Conservation (phyloP, 2,797 vertebrate genomes). For the Tapirus indicus region DNA sequence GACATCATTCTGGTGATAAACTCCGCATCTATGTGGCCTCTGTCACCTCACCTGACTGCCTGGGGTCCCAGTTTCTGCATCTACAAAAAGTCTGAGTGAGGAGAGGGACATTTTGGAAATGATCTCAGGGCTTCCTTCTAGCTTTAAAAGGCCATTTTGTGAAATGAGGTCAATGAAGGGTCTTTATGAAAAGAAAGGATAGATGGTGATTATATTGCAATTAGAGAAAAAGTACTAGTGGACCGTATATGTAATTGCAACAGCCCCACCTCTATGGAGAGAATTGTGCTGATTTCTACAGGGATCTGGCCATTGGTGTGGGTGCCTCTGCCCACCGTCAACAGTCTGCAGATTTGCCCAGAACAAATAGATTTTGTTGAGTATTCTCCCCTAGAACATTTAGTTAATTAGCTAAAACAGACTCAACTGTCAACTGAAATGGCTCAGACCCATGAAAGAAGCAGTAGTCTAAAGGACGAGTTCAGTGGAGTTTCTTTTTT, state of each 20-base stretch:
- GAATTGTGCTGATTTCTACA: not conserved
- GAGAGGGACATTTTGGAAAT: not conserved
- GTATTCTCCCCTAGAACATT: not conserved
- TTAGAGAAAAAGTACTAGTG: not conserved
- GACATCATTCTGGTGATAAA: accelerated
- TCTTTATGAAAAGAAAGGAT: not conserved
- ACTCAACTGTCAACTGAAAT: not conserved
- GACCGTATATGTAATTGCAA: accelerated
- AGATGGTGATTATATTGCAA: not conserved
- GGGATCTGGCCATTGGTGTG: not conserved
- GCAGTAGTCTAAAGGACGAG: not conserved
- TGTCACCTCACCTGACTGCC: no score
- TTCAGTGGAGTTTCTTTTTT: not conserved
- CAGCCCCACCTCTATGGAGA: not conserved
- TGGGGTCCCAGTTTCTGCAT: not conserved
- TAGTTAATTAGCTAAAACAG: not conserved
- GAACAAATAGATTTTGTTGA: not conserved
- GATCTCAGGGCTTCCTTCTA: not conserved
- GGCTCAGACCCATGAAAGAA: not conserved
- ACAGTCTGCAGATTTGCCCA: not conserved
- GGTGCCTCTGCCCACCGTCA: not conserved
- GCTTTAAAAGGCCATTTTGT: not conserved
- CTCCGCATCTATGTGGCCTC: not conserved
- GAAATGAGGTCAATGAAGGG: not conserved
- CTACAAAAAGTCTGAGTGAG: not conserved